Base-by-base conservation (phyloP, 2,113 vertebrate species). In the Carettochelys insculpta region DNA sequence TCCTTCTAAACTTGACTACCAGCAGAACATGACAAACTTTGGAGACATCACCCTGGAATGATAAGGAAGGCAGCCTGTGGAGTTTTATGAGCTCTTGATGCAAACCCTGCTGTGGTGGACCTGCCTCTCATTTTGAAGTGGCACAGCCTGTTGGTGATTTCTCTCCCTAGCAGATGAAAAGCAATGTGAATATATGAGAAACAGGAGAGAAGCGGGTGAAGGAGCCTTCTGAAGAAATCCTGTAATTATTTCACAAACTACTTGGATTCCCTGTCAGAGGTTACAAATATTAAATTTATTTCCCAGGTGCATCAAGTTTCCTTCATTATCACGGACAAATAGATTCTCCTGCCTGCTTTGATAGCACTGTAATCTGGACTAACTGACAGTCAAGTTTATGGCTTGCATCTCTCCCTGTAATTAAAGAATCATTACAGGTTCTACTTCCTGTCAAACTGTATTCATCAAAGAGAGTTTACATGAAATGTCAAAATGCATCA, bases 191-290 rank as follows among this genome's bases (percentile, higher is more conserved):
- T 92, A 45, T 0, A 0, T 2, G 45, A 89, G 41, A 90, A 86
- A 80, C 87, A 51, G n/a, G 25, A 51, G 82, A 85, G 82, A 19
- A 51, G 80, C 87, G 87, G 4, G 22, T 5, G 41, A 80, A 47
- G 79, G 17, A 10, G 11, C 54, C 89, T 86, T 83, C 22, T 65
- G 71, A 77, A 83, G 79, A 89, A 92, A 88, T 47, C 17, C 50
- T 92, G 50, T 85, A 92, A 94, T 90, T 94, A 89, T 80, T 93
- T 85, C 87, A 85, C 76, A 94, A 65, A 34, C 27, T 88, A 24
- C 71, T 45, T 47, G 80, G 85, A 95, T 71, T 84, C 45, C 25
- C 10, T 89, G 92, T 84, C 90, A 90, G n/a, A 65, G 92, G 92
- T 82, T 47, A 79, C 77, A 92, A 80, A 90, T 83, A 79, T 90